phyloP scores from a whole-genome alignment of 2,888 invertebrate species.

The Drosophila quinaria region DNA sequence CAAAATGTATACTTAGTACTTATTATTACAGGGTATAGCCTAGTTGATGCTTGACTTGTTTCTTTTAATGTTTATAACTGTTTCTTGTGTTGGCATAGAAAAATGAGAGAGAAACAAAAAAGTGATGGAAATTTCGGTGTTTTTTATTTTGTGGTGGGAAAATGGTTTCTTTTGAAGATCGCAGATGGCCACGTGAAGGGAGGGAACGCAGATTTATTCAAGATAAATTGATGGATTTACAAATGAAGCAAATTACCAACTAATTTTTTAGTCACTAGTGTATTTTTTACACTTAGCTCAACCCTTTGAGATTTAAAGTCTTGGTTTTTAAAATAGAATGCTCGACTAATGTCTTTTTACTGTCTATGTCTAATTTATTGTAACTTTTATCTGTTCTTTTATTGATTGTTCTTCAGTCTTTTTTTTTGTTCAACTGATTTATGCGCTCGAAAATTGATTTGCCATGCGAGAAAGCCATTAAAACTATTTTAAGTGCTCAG shows the following conservation, averaged over 20 bases:
- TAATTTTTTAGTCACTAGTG: constrained; percentile 37
- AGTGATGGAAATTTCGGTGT: constrained; percentile 49
- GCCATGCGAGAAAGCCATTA: constrained; percentile 43
- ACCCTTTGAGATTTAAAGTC: constrained; percentile 1
- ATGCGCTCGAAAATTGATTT: constrained; percentile 69
- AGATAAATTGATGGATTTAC: constrained; percentile 56
- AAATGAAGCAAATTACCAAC: constrained; percentile 59
- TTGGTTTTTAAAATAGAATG: background rate
- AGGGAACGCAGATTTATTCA: constrained; percentile 26
- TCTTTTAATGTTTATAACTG: constrained; percentile 22
- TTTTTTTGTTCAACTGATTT: constrained; percentile 48
- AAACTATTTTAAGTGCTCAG: constrained; percentile 47
- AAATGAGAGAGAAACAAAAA: constrained; percentile 22
- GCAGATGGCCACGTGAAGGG: background rate
- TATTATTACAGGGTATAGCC: constrained; percentile 31
- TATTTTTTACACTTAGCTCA: constrained; percentile 20
- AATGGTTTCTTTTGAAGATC: constrained; percentile 65
- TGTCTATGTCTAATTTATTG: constrained; percentile 58
- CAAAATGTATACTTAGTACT: background rate
- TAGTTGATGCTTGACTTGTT: constrained; percentile 9
- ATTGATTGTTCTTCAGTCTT: constrained; percentile 43
- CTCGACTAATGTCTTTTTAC: constrained; percentile 58
- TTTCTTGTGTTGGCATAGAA: constrained; percentile 20
- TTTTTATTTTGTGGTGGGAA: constrained; percentile 64
- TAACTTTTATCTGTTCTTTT: constrained; percentile 57